Conservation (phyloP, 2,113 vertebrate genomes). For the Rhadina sibilatrix region DNA sequence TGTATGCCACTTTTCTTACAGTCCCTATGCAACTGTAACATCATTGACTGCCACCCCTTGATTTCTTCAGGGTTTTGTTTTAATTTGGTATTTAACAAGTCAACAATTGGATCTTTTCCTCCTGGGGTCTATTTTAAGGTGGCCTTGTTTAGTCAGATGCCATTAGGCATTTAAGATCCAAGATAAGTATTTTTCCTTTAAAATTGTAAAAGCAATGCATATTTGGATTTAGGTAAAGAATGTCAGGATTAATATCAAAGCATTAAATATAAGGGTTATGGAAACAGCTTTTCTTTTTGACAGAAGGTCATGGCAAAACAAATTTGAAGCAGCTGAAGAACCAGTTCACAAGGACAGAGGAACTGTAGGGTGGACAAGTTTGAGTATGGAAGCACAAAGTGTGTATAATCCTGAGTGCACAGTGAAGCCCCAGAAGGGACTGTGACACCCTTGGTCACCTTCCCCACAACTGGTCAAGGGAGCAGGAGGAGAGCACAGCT, state of each 20-base stretch:
- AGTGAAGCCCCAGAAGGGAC: not conserved
- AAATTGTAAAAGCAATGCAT: not conserved
- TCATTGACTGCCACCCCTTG: not conserved
- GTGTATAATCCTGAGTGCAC: not conserved
- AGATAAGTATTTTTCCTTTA: constrained; percentile 21
- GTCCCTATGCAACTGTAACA: constrained; percentile 40
- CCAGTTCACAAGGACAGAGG: not conserved
- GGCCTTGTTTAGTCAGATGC: constrained; percentile 23
- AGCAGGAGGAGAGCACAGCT: not conserved
- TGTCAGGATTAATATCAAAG: not conserved
- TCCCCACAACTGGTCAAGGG: not conserved
- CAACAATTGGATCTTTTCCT: not conserved
- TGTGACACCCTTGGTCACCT: not conserved
- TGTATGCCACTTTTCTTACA: not conserved
- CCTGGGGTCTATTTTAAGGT: constrained; percentile 10
- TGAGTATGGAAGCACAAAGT: not conserved
- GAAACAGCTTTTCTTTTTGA: not conserved
- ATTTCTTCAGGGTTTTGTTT: constrained; percentile 14
- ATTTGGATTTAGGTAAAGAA: constrained; percentile 3
- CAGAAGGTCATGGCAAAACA: not conserved
- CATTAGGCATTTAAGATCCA: not conserved
- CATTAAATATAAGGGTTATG: not conserved
- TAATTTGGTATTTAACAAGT: constrained; percentile 8
- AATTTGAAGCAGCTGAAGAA: not conserved
- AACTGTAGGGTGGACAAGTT: not conserved